Percentiles rank a stretch among this genome's conserved stretches.
Conservation (phyloP, 2,888 invertebrate species). For the Dynastes maya region DNA sequence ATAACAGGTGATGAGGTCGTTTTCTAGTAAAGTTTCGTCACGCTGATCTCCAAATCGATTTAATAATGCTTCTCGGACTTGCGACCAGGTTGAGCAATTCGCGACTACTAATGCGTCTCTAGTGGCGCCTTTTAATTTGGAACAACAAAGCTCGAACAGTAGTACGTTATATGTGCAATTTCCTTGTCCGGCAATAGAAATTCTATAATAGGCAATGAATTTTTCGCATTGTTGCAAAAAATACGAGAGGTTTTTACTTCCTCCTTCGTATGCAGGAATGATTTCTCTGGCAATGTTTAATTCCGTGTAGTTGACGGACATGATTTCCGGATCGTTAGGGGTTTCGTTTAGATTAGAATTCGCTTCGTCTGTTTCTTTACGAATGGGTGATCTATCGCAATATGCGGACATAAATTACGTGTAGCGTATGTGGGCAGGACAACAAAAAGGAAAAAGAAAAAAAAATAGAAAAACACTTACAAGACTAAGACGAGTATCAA, state of each 20-base stretch:
- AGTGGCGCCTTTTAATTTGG: not conserved
- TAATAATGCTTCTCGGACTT: not conserved
- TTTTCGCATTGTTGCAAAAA: conserved; percentile 14
- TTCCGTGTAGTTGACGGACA: no score
- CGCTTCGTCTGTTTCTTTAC: no score
- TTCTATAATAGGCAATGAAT: not conserved
- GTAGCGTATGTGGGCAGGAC: no score
- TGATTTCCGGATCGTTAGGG: no score
- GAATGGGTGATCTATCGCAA: no score
- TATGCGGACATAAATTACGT: no score
- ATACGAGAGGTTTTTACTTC: conserved; percentile 14
- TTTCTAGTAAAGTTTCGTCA: not conserved
- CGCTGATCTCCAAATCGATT: not conserved
- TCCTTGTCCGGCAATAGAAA: not conserved
- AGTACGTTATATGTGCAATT: not conserved
- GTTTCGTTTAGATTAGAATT: no score
- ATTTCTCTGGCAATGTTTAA: not conserved
- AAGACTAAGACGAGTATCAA: no score
- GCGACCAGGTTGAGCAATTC: not conserved
- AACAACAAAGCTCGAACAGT: conserved; percentile 22
- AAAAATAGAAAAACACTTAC: no score
- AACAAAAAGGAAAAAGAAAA: no score
- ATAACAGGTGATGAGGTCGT: not conserved
- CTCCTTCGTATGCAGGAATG: not conserved
- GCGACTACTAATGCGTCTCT: not conserved